Evolutionary conservation across 1,140 invertebrate species (phyloP), one percentile per base, ranked within the genome.

Genomic region (Brachionus rubens): DNA sequence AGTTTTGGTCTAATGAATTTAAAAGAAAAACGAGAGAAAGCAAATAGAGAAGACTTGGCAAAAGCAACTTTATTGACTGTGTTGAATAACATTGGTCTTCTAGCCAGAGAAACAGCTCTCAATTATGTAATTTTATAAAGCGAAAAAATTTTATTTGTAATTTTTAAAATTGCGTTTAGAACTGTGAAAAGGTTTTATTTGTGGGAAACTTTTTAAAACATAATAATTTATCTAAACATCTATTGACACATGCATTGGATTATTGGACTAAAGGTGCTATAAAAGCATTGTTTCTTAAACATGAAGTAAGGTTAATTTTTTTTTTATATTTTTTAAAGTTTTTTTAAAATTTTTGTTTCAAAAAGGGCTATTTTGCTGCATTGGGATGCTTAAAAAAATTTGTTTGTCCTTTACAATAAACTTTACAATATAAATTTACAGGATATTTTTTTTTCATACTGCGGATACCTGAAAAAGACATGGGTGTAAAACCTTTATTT

Each of bases 51-150:
- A 82, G 96, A 99, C 86, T 86, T 99, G 47, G 96, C 96, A 0
- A 89, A 91, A 79, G 93, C 96, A 0, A 97, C 94, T 0, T 88
- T 99, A 30, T 92, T 96, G 36, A 99, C 95, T n/a, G 96, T 98
- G 79, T 97, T 96, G 40, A 98, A 99, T 85, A 99, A 99, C 84
- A 98, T 99, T 82, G 96, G 94, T 56, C 97, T 94, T 36, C 97
- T 99, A 80, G 94, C 95, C 0, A 86, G 94, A 56, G 94, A 98
- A 89, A 97, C 94, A 83, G 96, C 96, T 14, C 87, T 91, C 3
- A 96, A 94, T 83, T 91, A 96, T 86, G 91, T 92, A 83, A 75
- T 40, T 30, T 77, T 65, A 26, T 43, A n/a, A 33, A 9, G 9
- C 28, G 47, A 14, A 28, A 12, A 40, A 14, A 5, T 5, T 46